These are phyloP conservation scores for Empis stercorea DNA, from an alignment of 2,888 invertebrate genomes.

Conservation along the genomic window DNA sequence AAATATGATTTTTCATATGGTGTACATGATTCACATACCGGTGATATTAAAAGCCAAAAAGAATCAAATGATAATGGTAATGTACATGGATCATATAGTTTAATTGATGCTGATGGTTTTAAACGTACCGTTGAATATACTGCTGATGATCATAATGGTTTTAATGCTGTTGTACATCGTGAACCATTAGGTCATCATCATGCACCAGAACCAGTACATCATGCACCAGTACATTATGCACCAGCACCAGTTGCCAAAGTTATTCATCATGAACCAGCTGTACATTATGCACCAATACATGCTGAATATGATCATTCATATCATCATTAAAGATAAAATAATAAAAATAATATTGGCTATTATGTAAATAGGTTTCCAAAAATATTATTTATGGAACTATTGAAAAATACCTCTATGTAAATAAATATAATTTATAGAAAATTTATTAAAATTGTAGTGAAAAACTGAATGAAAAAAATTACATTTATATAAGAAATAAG, in stretches of 20 bases:
- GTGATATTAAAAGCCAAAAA: slow-evolving; percentile 40
- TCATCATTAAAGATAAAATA: background rate
- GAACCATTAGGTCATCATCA: slow-evolving; percentile 27
- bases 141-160: slow-evolving; percentile 41
- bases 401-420: too few relatives aligned
- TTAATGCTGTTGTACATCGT: slow-evolving; percentile 43
- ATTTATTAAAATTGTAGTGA: too few relatives aligned
- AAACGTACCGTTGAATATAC: slow-evolving; percentile 43
- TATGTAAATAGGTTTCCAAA: background rate
- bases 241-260: background rate
- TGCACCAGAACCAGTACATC: background rate
- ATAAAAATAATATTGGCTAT: background rate
- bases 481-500: too few relatives aligned
- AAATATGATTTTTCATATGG: slow-evolving; percentile 39
- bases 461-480: too few relatives aligned
- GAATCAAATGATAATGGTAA: slow-evolving; percentile 39
- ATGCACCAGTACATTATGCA: background rate
- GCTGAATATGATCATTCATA: background rate
- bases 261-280: background rate
- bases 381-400: too few relatives aligned
- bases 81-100: slow-evolving; percentile 41
- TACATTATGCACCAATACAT: background rate
- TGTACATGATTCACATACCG: slow-evolving; percentile 40
- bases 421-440: too few relatives aligned
- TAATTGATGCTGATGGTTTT: slow-evolving; percentile 41